Conservation (phyloP, 2,113 vertebrate genomes). For the Telmatochromis sp. region DNA sequence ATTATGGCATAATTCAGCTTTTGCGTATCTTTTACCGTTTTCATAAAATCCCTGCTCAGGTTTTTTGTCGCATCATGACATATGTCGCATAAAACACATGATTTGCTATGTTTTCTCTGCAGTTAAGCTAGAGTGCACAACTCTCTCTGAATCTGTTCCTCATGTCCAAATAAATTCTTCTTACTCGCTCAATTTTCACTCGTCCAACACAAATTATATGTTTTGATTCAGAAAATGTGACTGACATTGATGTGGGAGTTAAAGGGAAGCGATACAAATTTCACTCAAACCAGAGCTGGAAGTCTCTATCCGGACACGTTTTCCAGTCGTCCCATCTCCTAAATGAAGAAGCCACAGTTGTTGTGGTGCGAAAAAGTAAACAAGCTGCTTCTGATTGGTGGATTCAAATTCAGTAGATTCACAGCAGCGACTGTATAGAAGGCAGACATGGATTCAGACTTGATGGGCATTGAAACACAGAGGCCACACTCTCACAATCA, state of each 20-base stretch:
- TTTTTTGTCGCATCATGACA: background rate
- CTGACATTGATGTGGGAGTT: background rate
- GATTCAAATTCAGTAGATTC: background rate
- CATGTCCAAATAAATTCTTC: background rate
- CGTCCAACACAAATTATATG: background rate
- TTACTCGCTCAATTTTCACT: background rate
- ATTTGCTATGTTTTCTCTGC: background rate
- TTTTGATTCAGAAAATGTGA: background rate
- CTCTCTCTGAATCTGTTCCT: background rate
- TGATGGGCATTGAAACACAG: background rate
- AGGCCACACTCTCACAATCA: background rate
- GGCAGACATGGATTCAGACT: background rate
- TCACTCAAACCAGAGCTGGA: background rate
- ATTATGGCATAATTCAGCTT: background rate
- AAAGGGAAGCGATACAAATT: background rate
- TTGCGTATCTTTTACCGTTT: rapidly evolving
- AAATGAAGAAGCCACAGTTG: background rate
- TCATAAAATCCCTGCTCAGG: background rate
- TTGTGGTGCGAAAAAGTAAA: background rate
- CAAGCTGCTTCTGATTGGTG: background rate
- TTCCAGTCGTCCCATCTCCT: background rate
- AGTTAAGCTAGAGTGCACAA: background rate
- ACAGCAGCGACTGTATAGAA: rapidly evolving
- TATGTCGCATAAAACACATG: background rate
- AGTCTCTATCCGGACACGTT: background rate